Conservation (phyloP, 2,797 vertebrate species). For the Oryzias sinensis region DNA sequence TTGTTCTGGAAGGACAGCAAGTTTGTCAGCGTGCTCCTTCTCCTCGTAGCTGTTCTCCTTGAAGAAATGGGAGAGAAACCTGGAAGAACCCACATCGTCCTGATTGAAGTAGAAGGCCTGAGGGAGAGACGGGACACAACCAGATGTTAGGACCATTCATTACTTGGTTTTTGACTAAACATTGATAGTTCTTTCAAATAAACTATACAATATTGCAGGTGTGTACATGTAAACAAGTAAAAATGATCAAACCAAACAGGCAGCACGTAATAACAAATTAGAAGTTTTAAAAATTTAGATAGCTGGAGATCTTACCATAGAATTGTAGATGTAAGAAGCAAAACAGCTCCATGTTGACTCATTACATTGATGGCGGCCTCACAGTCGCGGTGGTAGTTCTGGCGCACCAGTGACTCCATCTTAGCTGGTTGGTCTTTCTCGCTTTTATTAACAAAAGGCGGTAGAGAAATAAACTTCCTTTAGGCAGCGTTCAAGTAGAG, state of each 20-base stretch:
- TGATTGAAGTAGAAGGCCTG: constrained; percentile 77
- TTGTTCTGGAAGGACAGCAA: constrained; percentile 79
- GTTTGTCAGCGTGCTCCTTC: constrained; percentile 73
- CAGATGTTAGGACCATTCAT: constrained; percentile 24
- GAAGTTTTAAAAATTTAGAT: too few relatives aligned
- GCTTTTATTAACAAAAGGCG: constrained; percentile 51
- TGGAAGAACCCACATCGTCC: constrained; percentile 79
- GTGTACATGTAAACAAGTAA: too few relatives aligned
- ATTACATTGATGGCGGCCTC: constrained; percentile 84
- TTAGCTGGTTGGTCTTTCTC: constrained; percentile 39
- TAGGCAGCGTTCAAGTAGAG: constrained; percentile 30
- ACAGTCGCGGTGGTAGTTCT: constrained; percentile 84
- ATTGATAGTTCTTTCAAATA: too few relatives aligned
- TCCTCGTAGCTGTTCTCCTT: constrained; percentile 78
- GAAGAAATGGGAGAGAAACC: constrained; percentile 80
- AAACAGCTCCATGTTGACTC: constrained; percentile 82
- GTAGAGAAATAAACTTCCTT: constrained; percentile 54
- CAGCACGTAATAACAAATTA: too few relatives aligned
- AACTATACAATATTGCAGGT: too few relatives aligned
- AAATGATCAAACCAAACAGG: too few relatives aligned
- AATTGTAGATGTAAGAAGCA: constrained; percentile 83
- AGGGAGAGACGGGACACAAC: neutral
- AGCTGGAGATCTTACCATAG: constrained; percentile 35
- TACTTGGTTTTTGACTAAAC: too few relatives aligned
- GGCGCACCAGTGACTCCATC: constrained; percentile 85